A percentile compares a stretch with the other conserved stretches of the same genome.
phyloP scores from a whole-genome alignment of 2,888 invertebrate genomes.

The Rotaria sp. region DNA sequence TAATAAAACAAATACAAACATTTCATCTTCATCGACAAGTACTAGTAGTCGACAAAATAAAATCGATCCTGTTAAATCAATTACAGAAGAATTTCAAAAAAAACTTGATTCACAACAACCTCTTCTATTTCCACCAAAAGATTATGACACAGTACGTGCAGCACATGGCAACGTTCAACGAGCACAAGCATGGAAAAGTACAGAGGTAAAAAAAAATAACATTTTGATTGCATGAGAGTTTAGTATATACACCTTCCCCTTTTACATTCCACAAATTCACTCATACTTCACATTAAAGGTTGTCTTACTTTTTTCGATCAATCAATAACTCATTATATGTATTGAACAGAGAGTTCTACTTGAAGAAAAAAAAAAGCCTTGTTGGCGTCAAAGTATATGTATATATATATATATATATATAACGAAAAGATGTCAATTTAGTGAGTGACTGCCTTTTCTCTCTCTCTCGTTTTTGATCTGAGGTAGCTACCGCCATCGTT shows the following conservation, averaged over 20 bases:
- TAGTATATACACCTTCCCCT: background rate
- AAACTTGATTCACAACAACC: constrained; percentile 1
- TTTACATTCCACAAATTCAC: background rate
- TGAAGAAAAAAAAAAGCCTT: background rate
- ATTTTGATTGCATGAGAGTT: background rate
- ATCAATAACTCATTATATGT: background rate
- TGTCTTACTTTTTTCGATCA: background rate
- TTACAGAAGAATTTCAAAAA: constrained; percentile 17
- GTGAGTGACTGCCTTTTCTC: background rate
- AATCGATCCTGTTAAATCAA: constrained; percentile 20
- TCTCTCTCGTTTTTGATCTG: background rate
- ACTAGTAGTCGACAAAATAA: background rate
- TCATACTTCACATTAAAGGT: background rate
- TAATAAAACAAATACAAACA: background rate
- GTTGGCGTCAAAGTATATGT: background rate
- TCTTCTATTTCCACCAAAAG: constrained; percentile 14
- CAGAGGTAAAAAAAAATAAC: background rate
- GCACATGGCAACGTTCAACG: background rate
- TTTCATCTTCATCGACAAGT: background rate
- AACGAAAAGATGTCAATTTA: background rate
- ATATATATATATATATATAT: background rate
- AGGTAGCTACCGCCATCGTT: background rate
- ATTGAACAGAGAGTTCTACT: background rate
- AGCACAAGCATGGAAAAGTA: constrained; percentile 12
- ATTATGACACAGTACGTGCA: background rate